Percentiles rank a stretch among this genome's conserved stretches.
Conservation (phyloP, 2,888 invertebrate genomes). For the Melipona bicolor region DNA sequence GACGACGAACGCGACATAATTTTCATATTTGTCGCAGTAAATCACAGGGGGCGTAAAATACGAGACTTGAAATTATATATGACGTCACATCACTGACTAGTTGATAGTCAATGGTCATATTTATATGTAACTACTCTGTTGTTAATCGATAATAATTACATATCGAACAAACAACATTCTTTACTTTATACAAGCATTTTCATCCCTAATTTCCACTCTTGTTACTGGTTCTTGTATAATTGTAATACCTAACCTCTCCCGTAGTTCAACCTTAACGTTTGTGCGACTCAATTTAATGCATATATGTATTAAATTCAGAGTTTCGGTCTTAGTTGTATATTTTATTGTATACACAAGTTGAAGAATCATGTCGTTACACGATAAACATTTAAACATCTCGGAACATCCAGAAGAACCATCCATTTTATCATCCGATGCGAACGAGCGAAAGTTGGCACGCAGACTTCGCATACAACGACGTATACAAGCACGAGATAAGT, state of each 20-base stretch:
- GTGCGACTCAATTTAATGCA: neutral
- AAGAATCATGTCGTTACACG: neutral
- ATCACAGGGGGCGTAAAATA: too few species aligned
- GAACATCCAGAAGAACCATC: constrained; percentile 85
- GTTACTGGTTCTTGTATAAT: neutral
- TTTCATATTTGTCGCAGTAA: too few species aligned
- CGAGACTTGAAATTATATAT: too few species aligned
- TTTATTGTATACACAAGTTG: neutral
- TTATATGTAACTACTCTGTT: too few species aligned
- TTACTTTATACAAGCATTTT: neutral
- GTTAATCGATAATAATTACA: neutral
- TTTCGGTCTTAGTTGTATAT: neutral
- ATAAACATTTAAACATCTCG: constrained; percentile 10
- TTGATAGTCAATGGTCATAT: too few species aligned
- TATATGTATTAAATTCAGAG: neutral
- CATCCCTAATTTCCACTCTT: neutral
- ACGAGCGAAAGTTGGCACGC: constrained; percentile 90
- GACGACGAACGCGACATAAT: too few species aligned
- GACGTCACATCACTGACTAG: too few species aligned
- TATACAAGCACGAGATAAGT: constrained; percentile 86
- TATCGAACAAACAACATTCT: constrained; percentile 56
- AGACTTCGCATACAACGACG: constrained; percentile 88
- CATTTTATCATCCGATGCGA: constrained; percentile 87
- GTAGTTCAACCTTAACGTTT: neutral
- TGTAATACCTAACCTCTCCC: constrained; percentile 12